These are phyloP conservation scores for Lepidurus couesii DNA, from an alignment of 1,140 invertebrate species.

Conservation along the genomic window DNA sequence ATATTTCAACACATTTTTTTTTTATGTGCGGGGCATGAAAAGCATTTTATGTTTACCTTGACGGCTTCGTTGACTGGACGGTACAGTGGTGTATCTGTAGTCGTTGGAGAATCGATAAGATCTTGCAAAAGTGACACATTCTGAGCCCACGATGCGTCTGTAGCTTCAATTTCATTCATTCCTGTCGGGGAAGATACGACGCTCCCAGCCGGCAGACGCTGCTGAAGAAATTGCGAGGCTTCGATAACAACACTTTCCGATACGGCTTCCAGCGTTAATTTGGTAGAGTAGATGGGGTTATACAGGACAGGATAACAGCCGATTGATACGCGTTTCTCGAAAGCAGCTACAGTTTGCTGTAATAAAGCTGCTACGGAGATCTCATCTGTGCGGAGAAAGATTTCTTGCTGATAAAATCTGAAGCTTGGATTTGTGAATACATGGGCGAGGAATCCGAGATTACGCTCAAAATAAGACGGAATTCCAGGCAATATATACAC, in stretches of 20 bases:
- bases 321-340: slow-evolving; percentile 52
- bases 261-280: slow-evolving; percentile 49
- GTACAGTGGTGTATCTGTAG: background rate
- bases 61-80: background rate
- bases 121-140: background rate
- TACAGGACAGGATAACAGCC: slow-evolving; percentile 62
- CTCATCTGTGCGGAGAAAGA: slow-evolving; percentile 56
- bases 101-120: background rate
- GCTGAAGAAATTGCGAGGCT: slow-evolving; percentile 43
- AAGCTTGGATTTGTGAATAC: slow-evolving; percentile 41
- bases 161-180: no score
- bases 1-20: no score
- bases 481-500: slow-evolving; percentile 74
- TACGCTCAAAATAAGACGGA: slow-evolving; percentile 56
- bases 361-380: slow-evolving; percentile 51
- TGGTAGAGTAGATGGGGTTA: slow-evolving; percentile 46
- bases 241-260: slow-evolving; percentile 40
- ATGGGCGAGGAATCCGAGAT: slow-evolving; percentile 49
- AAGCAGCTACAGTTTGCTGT: slow-evolving; percentile 50
- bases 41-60: background rate
- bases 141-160: background rate
- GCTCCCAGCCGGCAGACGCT: slow-evolving; percentile 36
- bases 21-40: background rate
- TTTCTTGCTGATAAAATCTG: slow-evolving; percentile 44
- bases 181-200: slow-evolving; percentile 35